Evolutionary conservation across 92 coral and sea anemone genomes (phyloP), one percentile per base, ranked within the genome.

Genomic region (Metridium senile): DNA sequence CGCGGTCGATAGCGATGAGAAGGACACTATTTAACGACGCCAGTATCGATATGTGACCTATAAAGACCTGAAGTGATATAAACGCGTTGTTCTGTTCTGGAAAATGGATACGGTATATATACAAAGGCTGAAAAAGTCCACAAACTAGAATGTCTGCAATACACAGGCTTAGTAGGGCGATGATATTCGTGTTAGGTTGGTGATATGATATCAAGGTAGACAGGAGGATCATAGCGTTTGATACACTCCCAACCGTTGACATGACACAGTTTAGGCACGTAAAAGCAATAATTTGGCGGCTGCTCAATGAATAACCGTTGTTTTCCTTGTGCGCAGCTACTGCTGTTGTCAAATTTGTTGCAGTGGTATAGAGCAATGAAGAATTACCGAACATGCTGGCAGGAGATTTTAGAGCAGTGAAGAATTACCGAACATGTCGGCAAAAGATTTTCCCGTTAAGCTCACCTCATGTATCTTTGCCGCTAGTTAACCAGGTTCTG

Each of bases 101-200:
- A 54, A 2, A 22, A 54, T 54, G 3, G 22, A 54, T 3, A 17
- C 61, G 61, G 17, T 54, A 54, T 4, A 54, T 54, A 22, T 54
- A 54, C n/a, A 54, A 54, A 9, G 61, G 61, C 61, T 54, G 61
- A 22, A 54, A 54, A 54, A 54, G 3, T 54, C 61, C 61, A 54
- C 61, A 54, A 19, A 54, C 61, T 22, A 54, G 61, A 17, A 54
- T 9, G 23, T 54, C 61, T 3, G 61, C 61, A 4, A 22, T 17
- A 54, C 61, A 17, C 61, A 54, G 17, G 26, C 61, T 54, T n/a
- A 54, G 61, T 4, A 54, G 23, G 4, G 61, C 61, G n/a, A 54
- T 17, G 61, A 54, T n/a, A 19, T 54, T 54, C 4, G 61, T 54
- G 26, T 54, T 54, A 2, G 61, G n/a, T 17, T 17, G n/a, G 2